Percentiles rank a stretch among this genome's conserved stretches.
Conservation (phyloP, 1,140 invertebrate genomes). For the Amyelois transitella region DNA sequence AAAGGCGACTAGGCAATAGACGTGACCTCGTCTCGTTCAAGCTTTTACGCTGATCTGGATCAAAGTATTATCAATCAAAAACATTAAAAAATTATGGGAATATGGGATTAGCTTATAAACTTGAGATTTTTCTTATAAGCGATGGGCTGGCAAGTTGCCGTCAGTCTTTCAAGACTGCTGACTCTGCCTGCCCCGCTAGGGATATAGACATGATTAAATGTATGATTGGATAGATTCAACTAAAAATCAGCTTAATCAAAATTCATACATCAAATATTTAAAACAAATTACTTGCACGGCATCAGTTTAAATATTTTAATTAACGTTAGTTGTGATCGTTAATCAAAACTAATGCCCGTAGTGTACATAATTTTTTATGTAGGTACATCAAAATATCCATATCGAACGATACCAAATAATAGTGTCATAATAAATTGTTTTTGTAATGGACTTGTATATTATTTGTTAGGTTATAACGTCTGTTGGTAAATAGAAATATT, state of each 20-base stretch:
- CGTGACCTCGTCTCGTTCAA: too few relatives aligned
- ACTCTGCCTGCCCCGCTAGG: too few relatives aligned
- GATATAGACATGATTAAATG: too few relatives aligned
- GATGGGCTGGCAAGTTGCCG: too few relatives aligned
- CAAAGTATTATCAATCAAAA: too few relatives aligned
- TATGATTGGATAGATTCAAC: too few relatives aligned
- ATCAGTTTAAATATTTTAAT: not conserved
- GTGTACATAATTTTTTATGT: not conserved
- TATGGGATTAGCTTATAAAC: too few relatives aligned
- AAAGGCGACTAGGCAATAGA: too few relatives aligned
- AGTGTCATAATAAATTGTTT: not conserved
- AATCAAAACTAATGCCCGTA: not conserved
- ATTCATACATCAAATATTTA: not conserved
- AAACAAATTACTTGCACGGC: not conserved
- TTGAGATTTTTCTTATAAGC: too few relatives aligned
- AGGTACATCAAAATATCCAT: not conserved
- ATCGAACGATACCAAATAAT: not conserved
- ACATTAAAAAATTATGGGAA: too few relatives aligned
- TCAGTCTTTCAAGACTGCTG: too few relatives aligned
- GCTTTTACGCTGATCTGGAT: too few relatives aligned
- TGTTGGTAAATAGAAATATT: not conserved
- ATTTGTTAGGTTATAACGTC: not conserved
- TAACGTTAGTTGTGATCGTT: not conserved
- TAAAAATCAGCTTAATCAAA: not conserved
- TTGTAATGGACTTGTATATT: not conserved